Conservation (phyloP, 2,888 invertebrate species). For the Vannuccia rotundouncinata region DNA sequence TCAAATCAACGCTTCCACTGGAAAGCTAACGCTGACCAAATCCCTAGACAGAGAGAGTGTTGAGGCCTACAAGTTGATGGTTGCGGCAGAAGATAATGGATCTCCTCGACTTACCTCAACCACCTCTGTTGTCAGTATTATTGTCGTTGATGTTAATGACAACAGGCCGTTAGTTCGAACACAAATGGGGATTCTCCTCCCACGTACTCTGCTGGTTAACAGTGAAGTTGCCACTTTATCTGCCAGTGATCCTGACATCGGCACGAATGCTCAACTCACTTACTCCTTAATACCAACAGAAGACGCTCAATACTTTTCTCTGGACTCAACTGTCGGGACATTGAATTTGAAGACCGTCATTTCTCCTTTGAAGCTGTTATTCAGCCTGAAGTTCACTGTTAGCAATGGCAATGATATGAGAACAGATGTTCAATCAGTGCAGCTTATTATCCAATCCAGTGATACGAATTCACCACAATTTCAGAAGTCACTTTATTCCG, state of each 20-base stretch:
- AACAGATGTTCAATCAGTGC: neutral
- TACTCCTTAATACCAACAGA: slow-evolving; percentile 8
- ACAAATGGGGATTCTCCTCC: slow-evolving; percentile 21
- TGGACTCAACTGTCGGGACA: neutral
- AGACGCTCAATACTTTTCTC: neutral
- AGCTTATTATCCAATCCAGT: slow-evolving; percentile 2
- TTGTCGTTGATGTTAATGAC: slow-evolving; percentile 82
- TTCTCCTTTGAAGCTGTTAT: neutral
- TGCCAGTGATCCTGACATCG: slow-evolving; percentile 23
- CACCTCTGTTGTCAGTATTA: slow-evolving; percentile 64
- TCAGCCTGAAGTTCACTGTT: neutral
- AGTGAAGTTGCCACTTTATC: neutral
- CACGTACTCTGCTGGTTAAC: neutral
- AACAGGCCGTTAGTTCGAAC: slow-evolving; percentile 60
- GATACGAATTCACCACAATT: neutral
- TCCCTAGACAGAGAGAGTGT: slow-evolving; percentile 73
- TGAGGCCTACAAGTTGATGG: slow-evolving; percentile 72
- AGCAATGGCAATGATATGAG: neutral
- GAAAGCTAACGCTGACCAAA: neutral
- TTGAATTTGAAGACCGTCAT: neutral
- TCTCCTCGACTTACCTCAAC: slow-evolving; percentile 65
- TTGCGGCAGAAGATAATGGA: slow-evolving; percentile 75
- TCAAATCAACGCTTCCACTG: neutral
- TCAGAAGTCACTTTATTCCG: slow-evolving; percentile 11
- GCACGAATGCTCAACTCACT: slow-evolving; percentile 15